A percentile compares a stretch with the other conserved stretches of the same genome.
phyloP scores from a whole-genome alignment of 2,113 vertebrate genomes.

The Thunnus maccoyii region DNA sequence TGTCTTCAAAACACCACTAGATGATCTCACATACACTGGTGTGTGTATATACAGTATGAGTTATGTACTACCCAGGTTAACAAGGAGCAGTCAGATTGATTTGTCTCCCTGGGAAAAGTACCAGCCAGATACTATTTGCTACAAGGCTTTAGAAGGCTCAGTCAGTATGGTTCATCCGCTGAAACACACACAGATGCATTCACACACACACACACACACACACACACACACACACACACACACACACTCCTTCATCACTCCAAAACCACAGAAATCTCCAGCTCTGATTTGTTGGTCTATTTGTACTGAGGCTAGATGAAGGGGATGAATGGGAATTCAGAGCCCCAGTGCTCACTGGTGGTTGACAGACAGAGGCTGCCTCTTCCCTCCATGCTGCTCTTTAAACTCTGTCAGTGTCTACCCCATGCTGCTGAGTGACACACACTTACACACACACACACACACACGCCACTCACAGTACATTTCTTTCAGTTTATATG shows the following conservation, averaged over 20 bases:
- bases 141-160: constrained; percentile 21
- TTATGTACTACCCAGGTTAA: constrained; percentile 13
- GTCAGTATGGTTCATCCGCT: constrained; percentile 11
- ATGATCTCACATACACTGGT: background rate
- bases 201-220: constrained; percentile 10
- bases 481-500: constrained; percentile 10
- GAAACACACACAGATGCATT: background rate
- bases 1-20: background rate
- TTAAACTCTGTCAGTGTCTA: constrained; percentile 54
- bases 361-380: constrained; percentile 49
- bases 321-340: constrained; percentile 43
- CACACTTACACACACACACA: constrained; percentile 29
- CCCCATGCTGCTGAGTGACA: constrained; percentile 55
- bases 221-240: background rate
- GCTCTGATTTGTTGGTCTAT: constrained; percentile 46
- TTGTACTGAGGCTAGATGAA: constrained; percentile 47
- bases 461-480: constrained; percentile 10
- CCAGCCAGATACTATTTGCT: constrained; percentile 28
- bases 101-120: constrained; percentile 27
- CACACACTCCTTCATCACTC: background rate
- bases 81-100: constrained; percentile 21
- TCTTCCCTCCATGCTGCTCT: constrained; percentile 49
- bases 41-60: constrained; percentile 9
- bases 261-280: constrained; percentile 24
- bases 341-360: constrained; percentile 26